A percentile compares a stretch with the other conserved stretches of the same genome.
Evolutionary conservation across 2,113 vertebrate genomes (phyloP).

Genomic region (Formicarius rufipectus): DNA sequence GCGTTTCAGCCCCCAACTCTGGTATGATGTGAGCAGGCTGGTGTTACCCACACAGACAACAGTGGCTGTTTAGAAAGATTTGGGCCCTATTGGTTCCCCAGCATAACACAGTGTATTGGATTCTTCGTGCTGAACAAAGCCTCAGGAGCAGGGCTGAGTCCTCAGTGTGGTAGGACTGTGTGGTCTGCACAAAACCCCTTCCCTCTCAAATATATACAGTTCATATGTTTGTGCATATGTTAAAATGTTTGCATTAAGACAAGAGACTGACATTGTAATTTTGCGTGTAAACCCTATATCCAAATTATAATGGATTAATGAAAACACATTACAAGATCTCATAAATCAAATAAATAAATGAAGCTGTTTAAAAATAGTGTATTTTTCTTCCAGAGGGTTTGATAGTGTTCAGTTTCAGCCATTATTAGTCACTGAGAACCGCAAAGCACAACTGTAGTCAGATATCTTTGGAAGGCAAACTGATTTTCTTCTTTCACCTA

Average conservation of each 20-base stretch:
- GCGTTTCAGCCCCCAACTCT: not conserved
- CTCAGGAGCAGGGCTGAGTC: not conserved
- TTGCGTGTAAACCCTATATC: not conserved
- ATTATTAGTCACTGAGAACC: not conserved
- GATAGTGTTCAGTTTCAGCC: not conserved
- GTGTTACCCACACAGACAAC: not conserved
- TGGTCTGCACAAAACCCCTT: not conserved
- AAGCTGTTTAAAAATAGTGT: not conserved
- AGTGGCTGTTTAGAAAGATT: not conserved
- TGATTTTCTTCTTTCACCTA: not conserved
- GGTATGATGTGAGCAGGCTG: not conserved
- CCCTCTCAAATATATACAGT: not conserved
- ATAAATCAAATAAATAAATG: not conserved
- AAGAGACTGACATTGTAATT: not conserved
- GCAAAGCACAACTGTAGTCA: not conserved
- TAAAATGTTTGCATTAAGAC: not conserved
- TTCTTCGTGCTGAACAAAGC: not conserved
- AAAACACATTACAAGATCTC: not conserved
- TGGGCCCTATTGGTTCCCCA: not conserved
- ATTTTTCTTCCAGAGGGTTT: not conserved
- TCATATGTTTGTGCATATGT: not conserved
- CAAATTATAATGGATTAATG: not conserved
- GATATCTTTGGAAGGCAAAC: not conserved
- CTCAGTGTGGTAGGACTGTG: not conserved
- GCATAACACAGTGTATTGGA: rapidly evolving